Percentiles rank a stretch among this genome's conserved stretches.
Evolutionary conservation across 2,888 invertebrate species (phyloP).

Genomic region (Orthonychiurus folsomi): DNA sequence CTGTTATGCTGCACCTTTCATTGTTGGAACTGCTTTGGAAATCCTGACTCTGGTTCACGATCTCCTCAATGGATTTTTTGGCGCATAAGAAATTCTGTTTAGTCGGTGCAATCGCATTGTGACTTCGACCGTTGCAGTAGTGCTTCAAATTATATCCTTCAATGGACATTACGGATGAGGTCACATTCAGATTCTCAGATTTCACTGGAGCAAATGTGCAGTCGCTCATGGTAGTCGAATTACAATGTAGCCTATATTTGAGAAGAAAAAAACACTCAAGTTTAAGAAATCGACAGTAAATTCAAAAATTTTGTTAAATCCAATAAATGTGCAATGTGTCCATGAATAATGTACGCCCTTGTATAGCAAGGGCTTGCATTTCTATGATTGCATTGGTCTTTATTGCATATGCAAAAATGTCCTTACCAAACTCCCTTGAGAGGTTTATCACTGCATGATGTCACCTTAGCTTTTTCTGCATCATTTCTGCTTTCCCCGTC

Average conservation of each 20-base stretch:
- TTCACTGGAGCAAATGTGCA: slow-evolving; percentile 34
- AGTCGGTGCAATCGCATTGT: slow-evolving; percentile 56
- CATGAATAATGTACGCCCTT: too few species aligned
- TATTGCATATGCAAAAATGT: too few species aligned
- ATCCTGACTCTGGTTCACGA: slow-evolving; percentile 51
- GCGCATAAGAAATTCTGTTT: slow-evolving; percentile 58
- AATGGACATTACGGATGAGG: slow-evolving; percentile 42
- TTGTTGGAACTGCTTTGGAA: slow-evolving; percentile 45
- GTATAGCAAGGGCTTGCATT: too few species aligned
- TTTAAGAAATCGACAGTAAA: too few species aligned
- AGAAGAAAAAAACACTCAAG: not conserved
- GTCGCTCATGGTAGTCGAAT: slow-evolving; percentile 29
- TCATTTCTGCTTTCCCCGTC: slow-evolving; percentile 42
- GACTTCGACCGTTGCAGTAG: slow-evolving; percentile 56
- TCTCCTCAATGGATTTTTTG: slow-evolving; percentile 52
- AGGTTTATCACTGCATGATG: slow-evolving; percentile 41
- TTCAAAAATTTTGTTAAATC: too few species aligned
- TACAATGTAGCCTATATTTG: too few species aligned
- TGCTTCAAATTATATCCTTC: slow-evolving; percentile 40
- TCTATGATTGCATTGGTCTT: too few species aligned
- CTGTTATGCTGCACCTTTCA: slow-evolving; percentile 5
- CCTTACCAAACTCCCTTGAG: slow-evolving; percentile 39
- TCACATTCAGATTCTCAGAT: slow-evolving; percentile 36
- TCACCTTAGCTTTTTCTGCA: slow-evolving; percentile 28
- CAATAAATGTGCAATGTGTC: too few species aligned